Evolutionary conservation across 1,140 invertebrate species (phyloP).

Genomic region (Diabrotica undecimpunctata): DNA sequence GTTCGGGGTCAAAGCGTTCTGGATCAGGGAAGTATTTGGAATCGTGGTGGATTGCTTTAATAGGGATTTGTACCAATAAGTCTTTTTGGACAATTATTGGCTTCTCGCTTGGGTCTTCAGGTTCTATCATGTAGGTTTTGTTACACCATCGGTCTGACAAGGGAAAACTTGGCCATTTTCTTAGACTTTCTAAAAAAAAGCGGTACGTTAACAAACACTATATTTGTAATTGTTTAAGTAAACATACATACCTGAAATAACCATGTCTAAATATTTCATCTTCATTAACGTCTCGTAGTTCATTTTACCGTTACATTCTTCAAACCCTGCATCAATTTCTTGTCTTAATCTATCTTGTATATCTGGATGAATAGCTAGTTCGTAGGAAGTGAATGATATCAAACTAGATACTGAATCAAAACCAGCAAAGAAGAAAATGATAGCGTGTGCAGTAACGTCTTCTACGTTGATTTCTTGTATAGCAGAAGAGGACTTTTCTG

Average conservation of each 20-base stretch:
- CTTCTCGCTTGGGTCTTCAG: constrained; percentile 21
- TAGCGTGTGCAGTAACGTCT: constrained; percentile 61
- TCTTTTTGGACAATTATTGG: constrained; percentile 44
- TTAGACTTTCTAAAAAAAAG: constrained; percentile 17
- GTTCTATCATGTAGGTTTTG: constrained; percentile 24
- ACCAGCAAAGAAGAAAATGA: constrained; percentile 50
- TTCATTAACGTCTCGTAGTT: constrained; percentile 53
- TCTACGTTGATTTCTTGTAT: constrained; percentile 47
- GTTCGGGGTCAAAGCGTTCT: constrained; percentile 53
- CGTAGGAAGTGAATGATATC: constrained; percentile 47
- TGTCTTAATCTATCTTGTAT: constrained; percentile 30
- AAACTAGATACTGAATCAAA: constrained; percentile 44
- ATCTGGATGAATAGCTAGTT: constrained; percentile 54
- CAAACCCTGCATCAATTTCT: constrained; percentile 35
- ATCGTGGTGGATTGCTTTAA: constrained; percentile 58
- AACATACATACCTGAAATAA: constrained; percentile 46
- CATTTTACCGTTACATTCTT: constrained; percentile 40
- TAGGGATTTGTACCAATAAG: constrained; percentile 47
- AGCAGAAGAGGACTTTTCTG: too few relatives aligned
- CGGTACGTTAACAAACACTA: too few relatives aligned
- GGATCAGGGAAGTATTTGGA: constrained; percentile 60
- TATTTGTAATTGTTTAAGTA: too few relatives aligned
- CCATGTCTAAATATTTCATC: constrained; percentile 50
- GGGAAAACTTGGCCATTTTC: constrained; percentile 19
- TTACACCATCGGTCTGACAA: constrained; percentile 26